Evolutionary conservation across 2,113 vertebrate genomes (phyloP).

Genomic region (Megalops atlanticus): DNA sequence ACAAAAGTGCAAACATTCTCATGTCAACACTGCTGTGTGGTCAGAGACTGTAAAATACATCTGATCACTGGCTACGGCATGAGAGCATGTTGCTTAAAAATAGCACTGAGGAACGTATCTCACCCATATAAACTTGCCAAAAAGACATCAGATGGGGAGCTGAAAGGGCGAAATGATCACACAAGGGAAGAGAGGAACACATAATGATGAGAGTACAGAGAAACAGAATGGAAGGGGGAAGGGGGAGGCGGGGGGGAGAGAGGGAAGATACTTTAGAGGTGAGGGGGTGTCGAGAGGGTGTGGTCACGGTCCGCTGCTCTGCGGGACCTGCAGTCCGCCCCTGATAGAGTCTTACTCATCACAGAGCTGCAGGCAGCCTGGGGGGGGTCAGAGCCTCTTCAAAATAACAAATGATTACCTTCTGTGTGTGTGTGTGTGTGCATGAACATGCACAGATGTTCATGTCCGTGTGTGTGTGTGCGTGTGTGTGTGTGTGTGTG

Average conservation of each 20-base stretch:
- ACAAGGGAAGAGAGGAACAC: neutral
- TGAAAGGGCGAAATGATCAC: too few species aligned
- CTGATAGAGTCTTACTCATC: too few species aligned
- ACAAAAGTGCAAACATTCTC: neutral
- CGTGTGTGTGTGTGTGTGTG: constrained; percentile 28
- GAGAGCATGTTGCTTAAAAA: too few species aligned
- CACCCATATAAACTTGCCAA: too few species aligned
- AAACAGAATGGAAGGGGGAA: neutral
- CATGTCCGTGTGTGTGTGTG: constrained; percentile 1
- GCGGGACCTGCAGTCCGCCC: neutral
- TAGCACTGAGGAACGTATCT: too few species aligned
- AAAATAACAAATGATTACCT: neutral
- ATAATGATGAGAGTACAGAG: neutral
- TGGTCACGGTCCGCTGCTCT: neutral
- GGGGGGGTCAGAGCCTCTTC: neutral
- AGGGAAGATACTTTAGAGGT: neutral
- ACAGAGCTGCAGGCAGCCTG: neutral
- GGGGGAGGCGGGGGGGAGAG: neutral
- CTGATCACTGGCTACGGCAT: too few species aligned
- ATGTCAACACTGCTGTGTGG: too few species aligned
- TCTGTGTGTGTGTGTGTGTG: neutral
- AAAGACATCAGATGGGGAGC: too few species aligned
- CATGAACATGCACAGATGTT: too few species aligned
- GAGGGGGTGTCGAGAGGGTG: neutral
- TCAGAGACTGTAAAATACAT: too few species aligned